phyloP scores from a whole-genome alignment of 2,113 vertebrate species.

The Dissostichus mawsoni region DNA sequence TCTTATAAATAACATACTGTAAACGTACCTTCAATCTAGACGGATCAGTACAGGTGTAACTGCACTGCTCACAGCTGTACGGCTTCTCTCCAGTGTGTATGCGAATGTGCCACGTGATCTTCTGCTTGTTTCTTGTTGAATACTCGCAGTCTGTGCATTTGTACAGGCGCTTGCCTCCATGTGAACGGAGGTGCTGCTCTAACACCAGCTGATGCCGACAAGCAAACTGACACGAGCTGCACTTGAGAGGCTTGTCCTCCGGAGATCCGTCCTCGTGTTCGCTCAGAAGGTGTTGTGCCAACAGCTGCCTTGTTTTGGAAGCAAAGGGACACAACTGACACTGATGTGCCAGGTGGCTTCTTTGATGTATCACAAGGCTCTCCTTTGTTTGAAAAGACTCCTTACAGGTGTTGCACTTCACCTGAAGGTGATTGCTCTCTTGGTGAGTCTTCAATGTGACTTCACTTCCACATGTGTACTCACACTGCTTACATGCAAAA shows the following conservation, averaged over 20 bases:
- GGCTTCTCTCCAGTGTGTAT: conserved; percentile 97
- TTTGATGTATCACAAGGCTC: conserved; percentile 85
- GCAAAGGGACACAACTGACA: conserved; percentile 91
- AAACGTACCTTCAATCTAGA: conserved; percentile 92
- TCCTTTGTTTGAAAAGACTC: conserved; percentile 82
- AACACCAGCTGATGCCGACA: conserved; percentile 92
- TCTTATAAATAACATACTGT: neutral
- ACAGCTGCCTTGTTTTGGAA: conserved; percentile 85
- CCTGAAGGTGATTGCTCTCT: conserved; percentile 85
- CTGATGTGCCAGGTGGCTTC: conserved; percentile 86
- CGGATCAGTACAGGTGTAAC: conserved; percentile 92
- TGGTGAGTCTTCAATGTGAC: conserved; percentile 85
- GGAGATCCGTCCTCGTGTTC: conserved; percentile 84
- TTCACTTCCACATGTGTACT: conserved; percentile 84
- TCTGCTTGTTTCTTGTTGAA: conserved; percentile 94
- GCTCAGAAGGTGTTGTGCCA: conserved; percentile 89
- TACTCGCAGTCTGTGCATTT: conserved; percentile 94
- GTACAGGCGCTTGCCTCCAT: conserved; percentile 91
- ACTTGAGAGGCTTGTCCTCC: conserved; percentile 84
- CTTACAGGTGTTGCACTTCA: conserved; percentile 86
- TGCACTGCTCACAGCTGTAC: conserved; percentile 93
- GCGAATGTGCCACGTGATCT: conserved; percentile 97
- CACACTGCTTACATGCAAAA: conserved; percentile 85
- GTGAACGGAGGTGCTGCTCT: conserved; percentile 94
- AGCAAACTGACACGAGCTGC: conserved; percentile 89